phyloP scores from a whole-genome alignment of 2,797 vertebrate species.

The Geotrypetes seraphini region DNA sequence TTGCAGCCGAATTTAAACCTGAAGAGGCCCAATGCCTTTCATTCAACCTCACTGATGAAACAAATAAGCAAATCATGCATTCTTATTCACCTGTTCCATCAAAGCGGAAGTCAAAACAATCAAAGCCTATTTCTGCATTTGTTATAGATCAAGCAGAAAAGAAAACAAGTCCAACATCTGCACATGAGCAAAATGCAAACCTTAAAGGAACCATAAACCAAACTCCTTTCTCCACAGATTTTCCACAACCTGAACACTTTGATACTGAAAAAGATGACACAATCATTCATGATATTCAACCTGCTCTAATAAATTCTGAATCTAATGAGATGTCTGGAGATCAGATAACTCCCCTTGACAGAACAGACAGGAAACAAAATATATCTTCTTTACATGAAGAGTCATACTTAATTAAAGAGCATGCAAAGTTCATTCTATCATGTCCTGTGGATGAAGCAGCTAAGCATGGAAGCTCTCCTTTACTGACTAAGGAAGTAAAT shows the following conservation, averaged over 20 bases:
- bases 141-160: no score
- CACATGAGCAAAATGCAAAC: no score
- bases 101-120: no score
- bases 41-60: no score
- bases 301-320: slow-evolving; percentile 17
- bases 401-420: background rate
- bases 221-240: slow-evolving; percentile 12
- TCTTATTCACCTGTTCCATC: background rate
- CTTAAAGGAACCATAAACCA: background rate
- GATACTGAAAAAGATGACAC: background rate
- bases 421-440: background rate
- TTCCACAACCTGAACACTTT: background rate
- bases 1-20: slow-evolving; percentile 2
- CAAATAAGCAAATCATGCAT: no score
- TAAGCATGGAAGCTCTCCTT: background rate
- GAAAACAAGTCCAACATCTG: no score
- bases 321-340: slow-evolving; percentile 11
- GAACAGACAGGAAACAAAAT: background rate
- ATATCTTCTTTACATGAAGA: background rate
- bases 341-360: no score
- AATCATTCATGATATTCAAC: no score
- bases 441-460: background rate
- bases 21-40: background rate
- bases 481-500: background rate
- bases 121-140: no score